Percentiles rank a stretch among this genome's conserved stretches.
Conservation (phyloP, 2,888 invertebrate genomes). For the Chloroclysta siterata region DNA sequence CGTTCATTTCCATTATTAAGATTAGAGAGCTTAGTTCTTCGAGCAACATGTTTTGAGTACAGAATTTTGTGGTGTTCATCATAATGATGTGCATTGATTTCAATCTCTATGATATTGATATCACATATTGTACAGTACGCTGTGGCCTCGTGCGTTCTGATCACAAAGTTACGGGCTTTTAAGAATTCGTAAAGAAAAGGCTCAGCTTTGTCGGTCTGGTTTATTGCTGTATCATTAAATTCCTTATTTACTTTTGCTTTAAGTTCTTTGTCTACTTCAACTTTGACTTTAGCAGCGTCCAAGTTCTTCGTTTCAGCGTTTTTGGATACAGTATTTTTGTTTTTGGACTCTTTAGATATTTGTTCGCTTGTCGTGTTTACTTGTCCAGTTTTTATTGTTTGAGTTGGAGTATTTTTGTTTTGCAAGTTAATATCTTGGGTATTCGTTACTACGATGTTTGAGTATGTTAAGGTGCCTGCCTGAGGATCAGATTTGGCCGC, state of each 20-base stretch:
- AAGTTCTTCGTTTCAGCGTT: background rate
- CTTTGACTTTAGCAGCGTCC: conserved; percentile 1
- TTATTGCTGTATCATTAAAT: conserved; percentile 7
- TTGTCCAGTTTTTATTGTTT: background rate
- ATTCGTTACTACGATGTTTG: background rate
- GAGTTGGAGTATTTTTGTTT: conserved; percentile 6
- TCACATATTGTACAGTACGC: conserved; percentile 22
- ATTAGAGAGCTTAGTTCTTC: conserved; percentile 8
- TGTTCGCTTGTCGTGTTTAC: conserved; percentile 1
- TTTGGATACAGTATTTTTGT: conserved; percentile 2
- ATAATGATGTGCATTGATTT: background rate
- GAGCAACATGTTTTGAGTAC: conserved; percentile 5
- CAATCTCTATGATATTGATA: background rate
- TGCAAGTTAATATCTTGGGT: background rate
- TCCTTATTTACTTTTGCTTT: background rate
- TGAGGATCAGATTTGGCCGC: background rate
- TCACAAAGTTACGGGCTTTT: conserved; percentile 20
- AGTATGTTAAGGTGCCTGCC: background rate
- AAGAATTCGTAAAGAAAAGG: conserved; percentile 18
- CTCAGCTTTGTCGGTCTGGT: background rate
- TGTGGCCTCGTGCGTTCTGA: background rate
- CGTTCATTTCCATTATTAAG: background rate
- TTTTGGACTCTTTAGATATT: background rate
- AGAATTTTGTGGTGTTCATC: conserved; percentile 18
- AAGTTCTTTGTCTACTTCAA: background rate